These are phyloP conservation scores for Erithacus rubecula DNA, from an alignment of 2,797 vertebrate genomes.

Conservation along the genomic window DNA sequence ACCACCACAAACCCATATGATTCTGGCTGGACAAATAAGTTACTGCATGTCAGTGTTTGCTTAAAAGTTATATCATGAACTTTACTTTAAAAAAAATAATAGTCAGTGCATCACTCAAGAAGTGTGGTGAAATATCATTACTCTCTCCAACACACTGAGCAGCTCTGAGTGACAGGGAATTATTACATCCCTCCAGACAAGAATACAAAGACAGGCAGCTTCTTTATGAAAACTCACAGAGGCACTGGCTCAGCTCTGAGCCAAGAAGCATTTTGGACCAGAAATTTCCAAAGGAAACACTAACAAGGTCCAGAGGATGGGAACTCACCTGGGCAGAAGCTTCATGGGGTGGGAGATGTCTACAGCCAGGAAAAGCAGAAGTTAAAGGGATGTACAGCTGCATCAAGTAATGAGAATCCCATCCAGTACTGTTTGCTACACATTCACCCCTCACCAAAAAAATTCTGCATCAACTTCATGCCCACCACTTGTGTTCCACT, in stretches of 20 bases:
- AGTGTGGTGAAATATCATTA: background rate
- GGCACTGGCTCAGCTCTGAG: background rate
- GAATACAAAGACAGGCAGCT: background rate
- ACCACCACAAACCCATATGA: background rate
- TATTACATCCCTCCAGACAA: background rate
- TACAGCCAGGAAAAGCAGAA: background rate
- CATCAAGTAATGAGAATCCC: background rate
- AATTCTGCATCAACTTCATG: background rate
- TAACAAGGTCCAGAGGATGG: background rate
- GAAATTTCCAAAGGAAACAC: background rate
- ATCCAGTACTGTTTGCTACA: background rate
- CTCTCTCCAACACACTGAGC: background rate
- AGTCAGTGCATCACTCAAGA: background rate
- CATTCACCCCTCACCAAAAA: background rate
- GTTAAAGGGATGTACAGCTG: fast-evolving
- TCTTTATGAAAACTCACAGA: background rate
- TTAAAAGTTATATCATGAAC: background rate
- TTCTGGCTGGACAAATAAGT: background rate
- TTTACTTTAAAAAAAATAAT: background rate
- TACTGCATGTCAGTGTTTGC: background rate
- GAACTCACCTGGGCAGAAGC: background rate
- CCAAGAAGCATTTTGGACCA: background rate
- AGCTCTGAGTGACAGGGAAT: background rate
- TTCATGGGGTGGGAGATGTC: fast-evolving
- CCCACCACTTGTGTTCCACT: fast-evolving